Base-by-base conservation (phyloP, 2,113 vertebrate genomes). In the Macrotis lagotis region DNA sequence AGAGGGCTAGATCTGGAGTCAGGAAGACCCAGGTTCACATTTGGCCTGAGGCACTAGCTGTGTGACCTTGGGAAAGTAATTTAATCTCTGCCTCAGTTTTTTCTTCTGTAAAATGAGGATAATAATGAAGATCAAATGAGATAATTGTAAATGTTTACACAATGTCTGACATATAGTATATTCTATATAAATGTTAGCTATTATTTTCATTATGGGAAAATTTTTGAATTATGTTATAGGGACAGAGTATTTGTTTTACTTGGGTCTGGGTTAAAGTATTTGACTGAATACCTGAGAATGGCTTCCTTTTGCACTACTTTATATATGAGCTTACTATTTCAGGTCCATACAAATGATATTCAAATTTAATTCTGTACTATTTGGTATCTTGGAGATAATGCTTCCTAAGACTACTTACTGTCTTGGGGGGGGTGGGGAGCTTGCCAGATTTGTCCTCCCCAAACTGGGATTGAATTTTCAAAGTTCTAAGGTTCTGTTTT, bases 241-340 rank as follows among this genome's bases (percentile, higher is more conserved):
- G 66, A 44, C 5, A 44, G 37, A 16, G 31, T 37, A 31, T 12
- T 37, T 31, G 37, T 66, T 66, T 66, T 8, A 12, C 55, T 4
- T 66, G 55, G 19, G 66, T 37, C 66, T 19, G 19, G n/a, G 6
- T 83, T 83, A 44, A 83, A 83, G n/a, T 44, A 24, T 44, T 74
- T 44, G n/a, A 24, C 19, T 44, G n/a, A n/a, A 92, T 92, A 94
- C 91, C 50, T 59, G 90, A 97, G 91, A 92, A 95, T 92, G 37
- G 50, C 0, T 0, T 90, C 83, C 52, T 93, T 94, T 49, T 94
- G 92, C 66, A 89, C 48, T 22, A 50, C 66, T 91, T 22, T 48
- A 25, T 8, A 44, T 22, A 44, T 14, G 19, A 83, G 66, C 2
- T 83, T 83, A 44, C n/a, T 44, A 74, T 74, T 74, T 74, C 37